phyloP scores from a whole-genome alignment of 2,888 invertebrate genomes.

The Phrixothrix hirtus region DNA sequence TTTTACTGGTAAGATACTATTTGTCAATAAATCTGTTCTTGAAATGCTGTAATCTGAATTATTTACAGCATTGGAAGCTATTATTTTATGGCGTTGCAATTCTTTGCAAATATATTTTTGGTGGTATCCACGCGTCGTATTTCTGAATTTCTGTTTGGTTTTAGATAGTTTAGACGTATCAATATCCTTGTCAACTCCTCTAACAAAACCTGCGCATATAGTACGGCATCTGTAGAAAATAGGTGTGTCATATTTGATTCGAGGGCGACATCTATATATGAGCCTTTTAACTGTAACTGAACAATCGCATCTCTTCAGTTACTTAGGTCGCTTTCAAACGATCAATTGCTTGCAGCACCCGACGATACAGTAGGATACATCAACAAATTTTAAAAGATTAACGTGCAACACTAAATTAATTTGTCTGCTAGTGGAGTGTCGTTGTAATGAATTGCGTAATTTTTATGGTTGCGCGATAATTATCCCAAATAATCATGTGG shows the following conservation, averaged over 20 bases:
- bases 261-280: no score
- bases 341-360: no score
- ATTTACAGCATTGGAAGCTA: background rate
- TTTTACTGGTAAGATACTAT: conserved; percentile 19
- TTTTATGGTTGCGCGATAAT: no score
- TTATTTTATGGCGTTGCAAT: background rate
- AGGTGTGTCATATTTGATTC: background rate
- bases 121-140: background rate
- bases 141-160: background rate
- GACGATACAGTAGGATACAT: no score
- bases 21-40: background rate
- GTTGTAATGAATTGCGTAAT: no score
- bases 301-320: no score
- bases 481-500: no score
- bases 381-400: no score
- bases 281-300: no score
- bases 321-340: no score
- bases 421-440: no score
- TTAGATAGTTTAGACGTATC: conserved; percentile 13
- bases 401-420: no score
- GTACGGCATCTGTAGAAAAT: conserved; percentile 49
- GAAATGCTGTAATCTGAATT: conserved; percentile 1
- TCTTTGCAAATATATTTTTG: background rate
- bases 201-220: conserved; percentile 46
- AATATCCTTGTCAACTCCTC: background rate